Percentiles rank a stretch among this genome's conserved stretches.
These are phyloP conservation scores for Microplitis manilae DNA, from an alignment of 2,888 invertebrate species.

Conservation along the genomic window DNA sequence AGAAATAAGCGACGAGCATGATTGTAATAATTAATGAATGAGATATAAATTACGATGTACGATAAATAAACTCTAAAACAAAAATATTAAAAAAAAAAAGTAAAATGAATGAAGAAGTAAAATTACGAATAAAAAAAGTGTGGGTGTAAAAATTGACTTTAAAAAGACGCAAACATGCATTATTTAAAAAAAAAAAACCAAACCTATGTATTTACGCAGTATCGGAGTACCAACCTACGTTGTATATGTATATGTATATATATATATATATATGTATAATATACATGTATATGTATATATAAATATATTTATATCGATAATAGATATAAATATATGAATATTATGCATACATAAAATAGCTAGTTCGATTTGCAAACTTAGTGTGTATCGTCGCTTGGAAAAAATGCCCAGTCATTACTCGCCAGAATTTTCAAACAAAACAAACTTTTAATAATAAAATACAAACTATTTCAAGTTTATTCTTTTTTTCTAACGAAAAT, in stretches of 20 bases:
- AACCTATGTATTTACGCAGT: constrained; percentile 61
- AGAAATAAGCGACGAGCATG: constrained; percentile 28
- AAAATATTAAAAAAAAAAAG: neutral
- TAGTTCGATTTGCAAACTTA: constrained; percentile 70
- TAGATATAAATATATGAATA: constrained; percentile 60
- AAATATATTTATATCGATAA: no score
- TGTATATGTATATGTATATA: no score
- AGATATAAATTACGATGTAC: no score
- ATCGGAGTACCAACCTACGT: constrained; percentile 62
- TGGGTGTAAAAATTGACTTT: constrained; percentile 41
- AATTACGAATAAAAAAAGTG: constrained; percentile 37
- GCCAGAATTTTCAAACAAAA: constrained; percentile 65
- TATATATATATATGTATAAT: no score
- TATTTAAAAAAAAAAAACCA: constrained; percentile 47
- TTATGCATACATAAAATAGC: constrained; percentile 61
- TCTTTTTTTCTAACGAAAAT: constrained; percentile 63
- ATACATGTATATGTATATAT: no score
- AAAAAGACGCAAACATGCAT: constrained; percentile 58
- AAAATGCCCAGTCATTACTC: constrained; percentile 70
- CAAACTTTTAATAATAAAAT: constrained; percentile 36
- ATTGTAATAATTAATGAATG: neutral
- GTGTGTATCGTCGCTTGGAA: constrained; percentile 70
- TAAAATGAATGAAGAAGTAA: constrained; percentile 26
- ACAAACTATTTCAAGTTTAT: constrained; percentile 66
- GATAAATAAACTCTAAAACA: no score